Evolutionary conservation across 23 tunicate genomes (phyloP), one percentile per base, ranked within the genome.

Genomic region (Botrylloides violaceus): DNA sequence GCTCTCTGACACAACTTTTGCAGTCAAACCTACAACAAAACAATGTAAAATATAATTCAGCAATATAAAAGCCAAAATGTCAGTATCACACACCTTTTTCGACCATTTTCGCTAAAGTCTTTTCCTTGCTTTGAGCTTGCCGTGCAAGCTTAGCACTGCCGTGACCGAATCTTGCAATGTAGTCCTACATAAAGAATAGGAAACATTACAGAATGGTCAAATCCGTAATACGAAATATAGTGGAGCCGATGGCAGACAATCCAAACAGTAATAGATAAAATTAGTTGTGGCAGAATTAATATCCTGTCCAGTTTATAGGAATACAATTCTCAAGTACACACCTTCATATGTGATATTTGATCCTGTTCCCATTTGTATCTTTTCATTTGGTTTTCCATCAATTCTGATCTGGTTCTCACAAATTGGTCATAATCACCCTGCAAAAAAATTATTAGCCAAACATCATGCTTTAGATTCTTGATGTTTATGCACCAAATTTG

Each of bases 381-480:
- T 36, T 90, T 90, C 97, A 90, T 90, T 90, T 90, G 97, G 36
- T 90, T 78, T 79, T 90, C 97, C 25, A 72, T 80, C 73, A 83
- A 58, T 36, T 90, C 97, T 4, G 25, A 58, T 75, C 71, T 56
- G 12, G 97, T 90, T 32, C 72, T 64, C 3, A 90, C 73, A 55
- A 90, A 90, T 0, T 88, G 83, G 55, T 90, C 97, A 63, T 90
- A 90, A 56, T 90, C 78, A 30, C 97, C 97, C 84, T 85, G 78
- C 5, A 70, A 58, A 4, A 5, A 58, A 58, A 58, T 12, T 47
- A 12, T 12, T 18, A 47, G 18, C 18, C 18, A 47, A 47, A 47
- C n/a, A n/a, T n/a, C n/a, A n/a, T n/a, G n/a, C n/a, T n/a, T n/a
- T n/a, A n/a, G n/a, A n/a, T n/a, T n/a, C n/a, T n/a, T n/a, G n/a